A percentile compares a stretch with the other conserved stretches of the same genome.
Conservation (phyloP, 2,888 invertebrate genomes). For the Diarsia brunnea region DNA sequence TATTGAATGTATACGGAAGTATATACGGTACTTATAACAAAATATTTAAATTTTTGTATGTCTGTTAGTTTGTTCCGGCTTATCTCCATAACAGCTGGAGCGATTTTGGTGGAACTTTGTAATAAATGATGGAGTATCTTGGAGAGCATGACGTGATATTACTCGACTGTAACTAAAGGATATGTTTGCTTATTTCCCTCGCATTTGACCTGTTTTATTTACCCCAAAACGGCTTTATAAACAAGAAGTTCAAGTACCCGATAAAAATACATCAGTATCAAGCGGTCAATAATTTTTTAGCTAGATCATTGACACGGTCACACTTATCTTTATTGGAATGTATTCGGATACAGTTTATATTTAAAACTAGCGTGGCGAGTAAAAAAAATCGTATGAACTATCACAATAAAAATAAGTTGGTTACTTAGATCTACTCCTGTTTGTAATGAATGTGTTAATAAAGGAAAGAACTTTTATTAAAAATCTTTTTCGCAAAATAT, state of each 20-base stretch:
- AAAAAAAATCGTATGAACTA: too few species aligned
- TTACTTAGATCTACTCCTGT: too few species aligned
- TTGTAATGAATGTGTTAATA: too few species aligned
- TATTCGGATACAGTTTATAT: neutral
- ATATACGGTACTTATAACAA: neutral
- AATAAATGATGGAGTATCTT: neutral
- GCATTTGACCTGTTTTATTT: neutral
- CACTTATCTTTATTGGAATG: neutral
- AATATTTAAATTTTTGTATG: neutral
- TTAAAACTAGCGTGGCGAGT: neutral
- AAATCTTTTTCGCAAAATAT: too few species aligned
- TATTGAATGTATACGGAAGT: neutral
- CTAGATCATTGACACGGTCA: neutral
- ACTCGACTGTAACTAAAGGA: neutral
- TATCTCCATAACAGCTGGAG: neutral
- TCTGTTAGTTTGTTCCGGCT: neutral
- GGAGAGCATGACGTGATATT: neutral
- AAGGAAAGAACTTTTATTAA: too few species aligned
- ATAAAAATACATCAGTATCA: neutral
- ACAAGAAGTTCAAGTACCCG: neutral
- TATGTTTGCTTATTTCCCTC: neutral
- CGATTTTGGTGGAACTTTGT: neutral
- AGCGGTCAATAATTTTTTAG: conserved; percentile 5
- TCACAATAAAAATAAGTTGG: too few species aligned
- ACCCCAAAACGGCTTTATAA: neutral